Conservation (phyloP, 2,797 vertebrate genomes). For the Semotilus atromaculatus region DNA sequence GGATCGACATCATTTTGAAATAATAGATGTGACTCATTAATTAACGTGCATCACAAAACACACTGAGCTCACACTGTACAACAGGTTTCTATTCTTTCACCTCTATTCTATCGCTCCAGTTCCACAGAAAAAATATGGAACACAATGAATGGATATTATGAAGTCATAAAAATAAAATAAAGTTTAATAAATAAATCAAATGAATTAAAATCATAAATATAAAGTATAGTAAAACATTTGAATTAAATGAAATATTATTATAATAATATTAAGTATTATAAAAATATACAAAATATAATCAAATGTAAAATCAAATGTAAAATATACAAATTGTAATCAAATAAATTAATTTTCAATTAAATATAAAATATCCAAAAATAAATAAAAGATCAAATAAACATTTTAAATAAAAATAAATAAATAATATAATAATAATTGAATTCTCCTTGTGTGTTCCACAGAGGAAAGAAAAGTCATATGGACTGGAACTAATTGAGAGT, state of each 20-base stretch:
- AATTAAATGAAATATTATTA: too few relatives aligned
- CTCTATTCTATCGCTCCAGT: background rate
- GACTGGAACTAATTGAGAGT: too few relatives aligned
- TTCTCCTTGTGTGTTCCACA: too few relatives aligned
- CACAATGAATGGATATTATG: background rate
- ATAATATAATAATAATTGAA: background rate
- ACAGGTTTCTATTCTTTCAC: background rate
- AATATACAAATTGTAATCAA: background rate
- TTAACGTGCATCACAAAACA: background rate
- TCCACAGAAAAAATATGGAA: background rate
- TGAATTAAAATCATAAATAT: background rate
- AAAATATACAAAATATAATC: background rate
- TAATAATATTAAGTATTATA: too few relatives aligned
- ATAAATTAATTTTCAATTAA: background rate
- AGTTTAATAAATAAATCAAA: too few relatives aligned
- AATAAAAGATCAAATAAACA: background rate
- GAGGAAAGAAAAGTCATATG: too few relatives aligned
- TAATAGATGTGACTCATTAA: slow-evolving; percentile 11
- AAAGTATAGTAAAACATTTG: background rate
- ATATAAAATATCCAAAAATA: background rate
- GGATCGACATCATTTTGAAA: background rate
- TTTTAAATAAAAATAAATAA: background rate
- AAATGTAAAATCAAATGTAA: background rate
- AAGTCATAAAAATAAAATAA: background rate
- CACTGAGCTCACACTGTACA: background rate